Base-by-base conservation (phyloP, 2,797 vertebrate species). In the Sebastes glaucus region DNA sequence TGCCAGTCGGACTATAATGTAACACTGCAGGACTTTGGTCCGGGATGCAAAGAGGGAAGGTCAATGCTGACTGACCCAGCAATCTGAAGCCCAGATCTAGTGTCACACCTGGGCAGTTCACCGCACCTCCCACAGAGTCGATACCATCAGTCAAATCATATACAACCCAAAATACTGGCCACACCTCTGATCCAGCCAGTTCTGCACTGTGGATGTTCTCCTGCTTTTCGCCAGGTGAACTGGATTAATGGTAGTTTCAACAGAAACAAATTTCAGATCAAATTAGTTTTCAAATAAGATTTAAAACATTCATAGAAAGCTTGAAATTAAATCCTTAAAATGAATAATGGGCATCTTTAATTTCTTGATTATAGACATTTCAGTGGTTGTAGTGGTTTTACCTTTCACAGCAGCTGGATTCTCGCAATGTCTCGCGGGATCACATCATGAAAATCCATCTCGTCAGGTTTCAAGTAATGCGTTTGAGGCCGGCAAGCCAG, bases 21-120 rank as follows among this genome's bases (percentile, higher is more conserved):
- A 76, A 88, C 46, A 61, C 78, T 77, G 74, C 35, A 71, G 5
- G 46, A 60, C 33, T 72, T 53, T 22, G 25, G 18, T 59, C 79
- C 56, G 56, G 67, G 67, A 86, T 61, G 63, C 62, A 66, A 53
- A 74, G 74, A 82, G 71, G 62, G 82, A 85, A 86, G 87, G 88
- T 92, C 85, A 86, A 71, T 79, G 81, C 77, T 73, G 69, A 84
- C 88, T 89, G 82, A 88, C 59, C 78, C 65, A 80, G 91, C 82
- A 84, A 80, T 93, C 86, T 86, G 70, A 85, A 70, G 67, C 65
- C 27, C 65, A 75, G 82, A 86, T 90, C 78, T 55, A 27, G 64
- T 90, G 85, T 90, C 85, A 73, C 61, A 78, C 71, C 73, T 73
- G 61, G 52, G 38, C 62, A 49, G 71, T 78, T 68, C 59, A 28